Base-by-base conservation (phyloP, 2,113 vertebrate species). In the Emydura subglobosa region DNA sequence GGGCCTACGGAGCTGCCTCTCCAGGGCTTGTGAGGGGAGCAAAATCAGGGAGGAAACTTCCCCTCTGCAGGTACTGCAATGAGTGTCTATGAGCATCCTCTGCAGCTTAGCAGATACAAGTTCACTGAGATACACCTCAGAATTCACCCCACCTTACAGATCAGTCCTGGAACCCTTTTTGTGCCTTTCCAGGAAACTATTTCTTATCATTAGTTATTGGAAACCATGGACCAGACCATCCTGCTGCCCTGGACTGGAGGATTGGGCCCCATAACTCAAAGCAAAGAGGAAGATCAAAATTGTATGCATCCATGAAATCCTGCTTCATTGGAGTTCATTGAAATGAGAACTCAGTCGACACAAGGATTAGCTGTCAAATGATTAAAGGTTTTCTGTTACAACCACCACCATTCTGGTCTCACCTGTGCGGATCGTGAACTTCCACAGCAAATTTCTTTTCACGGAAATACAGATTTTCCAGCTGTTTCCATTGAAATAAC, bases 361-460 rank as follows among this genome's bases (percentile, higher is more conserved):
- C 0, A 0, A 42, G 39, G 83, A 53, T 2, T 1, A 93, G 59
- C 22, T 31, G 42, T 31, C 78, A 34, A 27, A 17, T 3, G 76
- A 27, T 47, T 51, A 22, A 79, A 44, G 53, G 57, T 4, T 6
- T 53, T 50, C 59, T 0, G 0, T 57, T 53, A 47, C n/a, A 51
- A 0, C 29, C 5, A 27, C 53, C 27, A 83, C 78, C n/a, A 59
- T 76, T 47, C 44, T 90, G 95, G 83, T 89, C 98, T 99, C 83
- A 99, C 99, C 99, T 99, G 94, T 98, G 98, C 4, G 99, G 99
- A 96, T 99, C 99, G 6, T 99, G 99, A 31, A 99, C 99, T 97
- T 99, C 99, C 86, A 99, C 99, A 7, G 99, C 99, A 98, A 99
- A 99, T 54, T 99, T 99, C 98, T 99, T 99, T 97, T 99, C 99